phyloP scores from a whole-genome alignment of 2,113 vertebrate species.

The Aspidoscelis tigris region DNA sequence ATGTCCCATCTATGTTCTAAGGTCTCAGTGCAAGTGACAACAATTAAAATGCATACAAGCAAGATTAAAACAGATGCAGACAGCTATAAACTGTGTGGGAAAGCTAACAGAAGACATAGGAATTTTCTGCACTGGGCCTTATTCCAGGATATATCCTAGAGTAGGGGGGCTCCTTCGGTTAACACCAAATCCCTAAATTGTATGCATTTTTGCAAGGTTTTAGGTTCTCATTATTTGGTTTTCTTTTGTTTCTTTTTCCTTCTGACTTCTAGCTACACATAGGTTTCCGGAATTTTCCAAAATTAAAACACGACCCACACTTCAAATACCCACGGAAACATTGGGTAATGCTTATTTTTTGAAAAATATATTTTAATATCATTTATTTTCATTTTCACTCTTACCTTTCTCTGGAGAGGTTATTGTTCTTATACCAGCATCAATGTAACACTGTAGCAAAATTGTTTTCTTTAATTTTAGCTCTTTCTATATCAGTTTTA shows the following conservation, averaged over 20 bases:
- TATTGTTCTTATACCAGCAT: not conserved
- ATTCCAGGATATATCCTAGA: no score
- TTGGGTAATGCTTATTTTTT: conserved; percentile 54
- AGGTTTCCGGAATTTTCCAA: conserved; percentile 64
- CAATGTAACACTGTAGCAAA: not conserved
- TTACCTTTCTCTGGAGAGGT: not conserved
- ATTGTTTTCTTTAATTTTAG: not conserved
- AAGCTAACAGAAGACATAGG: no score
- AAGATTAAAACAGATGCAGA: no score
- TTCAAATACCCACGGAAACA: conserved; percentile 48
- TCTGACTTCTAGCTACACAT: conserved; percentile 54
- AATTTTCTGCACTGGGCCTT: no score
- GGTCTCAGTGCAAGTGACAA: no score
- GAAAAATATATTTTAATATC: not conserved
- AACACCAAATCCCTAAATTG: not conserved
- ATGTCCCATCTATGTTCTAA: no score
- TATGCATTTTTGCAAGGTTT: conserved; percentile 27
- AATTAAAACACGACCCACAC: conserved; percentile 49
- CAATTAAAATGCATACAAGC: no score
- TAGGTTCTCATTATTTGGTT: conserved; percentile 16
- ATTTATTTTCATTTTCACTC: not conserved
- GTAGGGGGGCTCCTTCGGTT: not conserved
- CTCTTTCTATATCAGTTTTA: not conserved
- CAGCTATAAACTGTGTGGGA: no score
- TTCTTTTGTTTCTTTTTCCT: conserved; percentile 31